Evolutionary conservation across 2,888 invertebrate species (phyloP), one percentile per base, ranked within the genome.

Genomic region (Brachylomia viminalis): DNA sequence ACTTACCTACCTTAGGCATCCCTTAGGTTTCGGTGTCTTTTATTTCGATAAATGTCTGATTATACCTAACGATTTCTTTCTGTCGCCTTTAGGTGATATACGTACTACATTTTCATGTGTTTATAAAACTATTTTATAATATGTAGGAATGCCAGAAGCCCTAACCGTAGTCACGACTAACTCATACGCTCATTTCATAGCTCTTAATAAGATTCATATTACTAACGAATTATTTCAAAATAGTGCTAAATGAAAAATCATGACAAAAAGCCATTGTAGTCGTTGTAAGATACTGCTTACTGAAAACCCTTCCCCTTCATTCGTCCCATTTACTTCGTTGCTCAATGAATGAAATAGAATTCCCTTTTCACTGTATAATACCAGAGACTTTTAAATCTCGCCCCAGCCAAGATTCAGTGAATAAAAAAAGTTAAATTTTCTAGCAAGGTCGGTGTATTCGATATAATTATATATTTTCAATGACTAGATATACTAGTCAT

Each of bases 291-390:
- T 65, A 58, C 69, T 58, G 52, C 52, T 52, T 65, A n/a, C 45
- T 33, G 27, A 65, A 33, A 54, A 47, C 47, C 20, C 38, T 38
- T 74, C 20, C n/a, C 61, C 27, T 49, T 56, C 61, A 17, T 80
- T 74, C 66, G 54, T 66, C 23, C 47, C 59, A 74, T 74, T 79
- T 80, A 66, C 54, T 67, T 62, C 66, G 13, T 5, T n/a, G 38
- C n/a, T 49, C 47, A 74, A 62, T 74, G 66, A 74, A 67, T 62
- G 74, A 74, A 80, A 67, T 61, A 6, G n/a, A 79, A 79, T 79
- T 79, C 65, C 61, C 56, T 67, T 79, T 67, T 7, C 47, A 65
- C 38, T 42, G 59, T 45, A 69, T 80, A 59, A 61, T 80, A 56
- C 69, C 65, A 66, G 65, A 61, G 27, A 75, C 56, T 80, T 75